A percentile compares a stretch with the other conserved stretches of the same genome.
These are phyloP conservation scores for Petrolisthes manimaculis DNA, from an alignment of 2,888 invertebrate species.

Conservation along the genomic window DNA sequence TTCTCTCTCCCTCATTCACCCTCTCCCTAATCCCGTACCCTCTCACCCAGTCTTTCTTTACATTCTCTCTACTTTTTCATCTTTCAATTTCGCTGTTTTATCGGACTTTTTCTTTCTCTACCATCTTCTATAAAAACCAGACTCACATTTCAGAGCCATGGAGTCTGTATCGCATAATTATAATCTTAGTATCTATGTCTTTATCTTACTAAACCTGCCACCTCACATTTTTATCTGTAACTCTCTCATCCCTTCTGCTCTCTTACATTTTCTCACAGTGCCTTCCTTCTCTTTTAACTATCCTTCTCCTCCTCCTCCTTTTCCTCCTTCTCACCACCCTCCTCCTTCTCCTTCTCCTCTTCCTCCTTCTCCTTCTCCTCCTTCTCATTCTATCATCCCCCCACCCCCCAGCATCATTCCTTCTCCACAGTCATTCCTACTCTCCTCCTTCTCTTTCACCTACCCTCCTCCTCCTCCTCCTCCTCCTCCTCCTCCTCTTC, in stretches of 20 bases:
- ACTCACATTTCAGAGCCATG: no score
- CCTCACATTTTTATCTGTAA: no score
- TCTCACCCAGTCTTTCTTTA: background rate
- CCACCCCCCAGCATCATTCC: background rate
- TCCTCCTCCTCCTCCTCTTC: background rate
- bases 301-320: no score
- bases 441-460: background rate
- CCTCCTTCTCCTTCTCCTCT: background rate
- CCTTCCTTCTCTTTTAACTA: no score
- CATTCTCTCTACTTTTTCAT: background rate
- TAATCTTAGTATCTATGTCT: background rate
- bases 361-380: constrained; percentile 3
- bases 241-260: background rate
- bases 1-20: background rate
- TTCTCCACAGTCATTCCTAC: background rate
- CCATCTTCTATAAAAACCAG: no score
- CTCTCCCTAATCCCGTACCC: background rate
- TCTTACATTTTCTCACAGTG: background rate
- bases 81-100: no score
- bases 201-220: no score
- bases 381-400: background rate
- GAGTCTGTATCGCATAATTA: no score
- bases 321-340: background rate
- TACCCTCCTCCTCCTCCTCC: background rate
- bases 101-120: no score